Conservation (phyloP, 2,113 vertebrate species). For the Xenotilapia leptura region DNA sequence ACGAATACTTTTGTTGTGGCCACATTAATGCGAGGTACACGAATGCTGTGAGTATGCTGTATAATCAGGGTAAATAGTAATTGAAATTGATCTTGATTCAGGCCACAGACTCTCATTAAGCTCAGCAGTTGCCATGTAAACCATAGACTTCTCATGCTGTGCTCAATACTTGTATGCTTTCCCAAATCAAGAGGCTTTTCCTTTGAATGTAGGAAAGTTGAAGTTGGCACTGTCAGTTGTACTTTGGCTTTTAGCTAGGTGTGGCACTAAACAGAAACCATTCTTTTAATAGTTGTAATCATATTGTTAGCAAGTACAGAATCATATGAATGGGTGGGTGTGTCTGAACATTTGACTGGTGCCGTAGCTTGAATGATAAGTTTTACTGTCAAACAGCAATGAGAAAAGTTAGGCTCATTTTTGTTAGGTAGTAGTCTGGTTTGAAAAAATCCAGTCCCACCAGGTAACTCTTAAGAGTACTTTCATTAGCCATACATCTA, state of each 20-base stretch:
- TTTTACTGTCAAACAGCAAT: not conserved
- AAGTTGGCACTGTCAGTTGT: not conserved
- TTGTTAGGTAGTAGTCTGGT: not conserved
- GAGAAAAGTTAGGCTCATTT: not conserved
- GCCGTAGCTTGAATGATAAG: not conserved
- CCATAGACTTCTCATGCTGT: not conserved
- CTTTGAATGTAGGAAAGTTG: not conserved
- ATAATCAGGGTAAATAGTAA: not conserved
- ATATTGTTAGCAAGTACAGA: not conserved
- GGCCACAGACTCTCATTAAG: not conserved
- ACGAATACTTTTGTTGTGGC: not conserved
- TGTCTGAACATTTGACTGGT: not conserved
- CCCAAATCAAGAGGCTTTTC: not conserved
- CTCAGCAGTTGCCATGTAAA: not conserved
- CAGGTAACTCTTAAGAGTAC: not conserved
- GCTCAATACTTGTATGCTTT: not conserved
- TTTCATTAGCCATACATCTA: not conserved
- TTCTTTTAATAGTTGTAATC: not conserved
- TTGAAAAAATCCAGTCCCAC: not conserved
- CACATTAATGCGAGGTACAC: not conserved
- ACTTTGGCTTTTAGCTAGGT: not conserved
- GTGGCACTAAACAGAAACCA: not conserved
- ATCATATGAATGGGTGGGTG: not conserved
- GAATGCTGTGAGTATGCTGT: not conserved
- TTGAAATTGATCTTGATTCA: not conserved